Percentiles rank a stretch among this genome's conserved stretches.
Conservation (phyloP, 2,888 invertebrate species). For the Polia nebulosa region DNA sequence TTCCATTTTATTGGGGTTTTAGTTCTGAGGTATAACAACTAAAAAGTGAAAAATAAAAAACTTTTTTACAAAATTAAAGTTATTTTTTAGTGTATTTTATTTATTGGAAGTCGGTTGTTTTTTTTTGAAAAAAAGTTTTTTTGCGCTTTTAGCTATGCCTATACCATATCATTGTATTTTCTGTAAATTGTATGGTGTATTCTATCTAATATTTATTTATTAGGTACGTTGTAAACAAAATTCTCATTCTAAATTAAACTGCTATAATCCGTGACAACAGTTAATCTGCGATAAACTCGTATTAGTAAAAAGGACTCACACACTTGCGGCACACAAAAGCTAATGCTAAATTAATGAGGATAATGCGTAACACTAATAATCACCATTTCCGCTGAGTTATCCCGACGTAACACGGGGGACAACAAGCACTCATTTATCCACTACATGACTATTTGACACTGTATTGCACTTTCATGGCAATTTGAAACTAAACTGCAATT, state of each 20-base stretch:
- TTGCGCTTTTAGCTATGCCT: no score
- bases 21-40: no score
- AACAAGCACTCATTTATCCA: conserved; percentile 17
- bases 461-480: no score
- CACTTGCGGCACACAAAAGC: conserved; percentile 25
- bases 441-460: neutral
- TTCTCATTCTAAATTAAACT: neutral
- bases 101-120: no score
- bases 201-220: no score
- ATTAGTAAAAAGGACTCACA: conserved; percentile 14
- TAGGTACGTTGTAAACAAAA: neutral
- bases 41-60: no score
- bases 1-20: no score
- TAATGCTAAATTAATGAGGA: conserved; percentile 53
- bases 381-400: conserved; percentile 39
- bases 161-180: no score
- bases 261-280: neutral
- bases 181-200: no score
- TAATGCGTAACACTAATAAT: conserved; percentile 52
- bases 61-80: no score
- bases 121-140: no score
- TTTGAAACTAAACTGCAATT: neutral
- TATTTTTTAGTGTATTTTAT: no score
- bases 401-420: neutral
- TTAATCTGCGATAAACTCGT: conserved; percentile 15